Percentiles rank a stretch among this genome's conserved stretches.
Conservation (phyloP, 1,140 invertebrate genomes). For the Halotydeus destructor region DNA sequence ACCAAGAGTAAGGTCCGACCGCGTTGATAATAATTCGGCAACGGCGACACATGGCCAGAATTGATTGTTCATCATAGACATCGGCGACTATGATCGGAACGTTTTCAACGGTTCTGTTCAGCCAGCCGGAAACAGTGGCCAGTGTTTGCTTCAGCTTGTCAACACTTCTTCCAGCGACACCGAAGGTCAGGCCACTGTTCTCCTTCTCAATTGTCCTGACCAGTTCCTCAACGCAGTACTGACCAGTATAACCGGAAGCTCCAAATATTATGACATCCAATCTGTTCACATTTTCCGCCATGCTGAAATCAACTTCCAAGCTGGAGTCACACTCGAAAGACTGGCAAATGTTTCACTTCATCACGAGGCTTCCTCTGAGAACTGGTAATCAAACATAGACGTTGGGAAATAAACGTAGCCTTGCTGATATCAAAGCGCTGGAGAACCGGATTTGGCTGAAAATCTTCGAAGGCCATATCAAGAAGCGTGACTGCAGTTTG, state of each 20-base stretch:
- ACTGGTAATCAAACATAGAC: too few relatives aligned
- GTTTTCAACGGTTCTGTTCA: background rate
- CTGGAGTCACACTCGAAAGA: too few relatives aligned
- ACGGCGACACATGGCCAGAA: slow-evolving; percentile 30
- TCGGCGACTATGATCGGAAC: slow-evolving; percentile 52
- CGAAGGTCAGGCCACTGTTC: slow-evolving; percentile 45
- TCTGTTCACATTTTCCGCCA: too few relatives aligned
- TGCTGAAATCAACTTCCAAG: too few relatives aligned
- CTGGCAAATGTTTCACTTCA: too few relatives aligned
- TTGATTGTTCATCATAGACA: slow-evolving; percentile 41
- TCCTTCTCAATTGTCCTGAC: slow-evolving; percentile 7
- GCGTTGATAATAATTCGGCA: slow-evolving; percentile 58
- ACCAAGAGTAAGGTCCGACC: slow-evolving; percentile 53
- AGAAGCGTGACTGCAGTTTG: too few relatives aligned
- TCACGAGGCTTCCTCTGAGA: too few relatives aligned
- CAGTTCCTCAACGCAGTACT: slow-evolving; percentile 30
- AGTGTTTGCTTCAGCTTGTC: slow-evolving; percentile 37
- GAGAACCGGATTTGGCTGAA: too few relatives aligned
- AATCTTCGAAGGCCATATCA: too few relatives aligned
- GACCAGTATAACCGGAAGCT: slow-evolving; percentile 64
- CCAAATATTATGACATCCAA: slow-evolving; percentile 57
- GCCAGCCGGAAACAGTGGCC: background rate
- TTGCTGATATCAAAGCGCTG: too few relatives aligned
- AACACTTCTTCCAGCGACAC: slow-evolving; percentile 44
- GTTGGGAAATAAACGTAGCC: too few relatives aligned